These are phyloP conservation scores for Harpagoxenus sublaevis DNA, from an alignment of 2,888 invertebrate species.

Conservation along the genomic window DNA sequence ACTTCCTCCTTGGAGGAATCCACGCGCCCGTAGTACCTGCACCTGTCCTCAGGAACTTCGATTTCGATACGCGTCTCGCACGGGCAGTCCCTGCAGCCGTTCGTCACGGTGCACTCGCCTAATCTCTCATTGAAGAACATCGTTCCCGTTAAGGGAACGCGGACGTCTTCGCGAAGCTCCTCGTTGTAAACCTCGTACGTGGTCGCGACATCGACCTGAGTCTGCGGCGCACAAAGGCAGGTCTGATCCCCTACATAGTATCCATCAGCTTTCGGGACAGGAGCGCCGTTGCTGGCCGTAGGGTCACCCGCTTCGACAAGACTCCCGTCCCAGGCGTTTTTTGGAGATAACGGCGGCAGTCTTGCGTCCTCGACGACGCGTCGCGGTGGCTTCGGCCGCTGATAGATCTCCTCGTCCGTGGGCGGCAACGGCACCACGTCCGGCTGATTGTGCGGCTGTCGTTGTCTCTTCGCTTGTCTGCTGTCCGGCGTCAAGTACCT, in stretches of 20 bases:
- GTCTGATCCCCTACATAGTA: constrained; percentile 77
- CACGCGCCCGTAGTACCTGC: constrained; percentile 12
- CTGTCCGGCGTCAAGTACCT: constrained; percentile 89
- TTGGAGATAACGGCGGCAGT: constrained; percentile 83
- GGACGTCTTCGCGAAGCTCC: background rate
- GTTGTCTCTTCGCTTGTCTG: constrained; percentile 91
- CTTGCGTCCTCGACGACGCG: constrained; percentile 81
- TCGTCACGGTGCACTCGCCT: background rate
- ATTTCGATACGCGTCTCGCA: constrained; percentile 46
- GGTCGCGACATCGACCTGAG: background rate
- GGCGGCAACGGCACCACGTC: constrained; percentile 91
- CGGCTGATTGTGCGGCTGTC: constrained; percentile 88
- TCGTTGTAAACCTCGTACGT: constrained; percentile 2
- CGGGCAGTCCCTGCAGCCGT: constrained; percentile 37
- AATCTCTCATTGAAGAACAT: constrained; percentile 6
- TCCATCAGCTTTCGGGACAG: constrained; percentile 80
- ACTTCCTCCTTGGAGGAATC: background rate
- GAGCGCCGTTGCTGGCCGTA: constrained; percentile 84
- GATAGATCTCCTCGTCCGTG: constrained; percentile 89
- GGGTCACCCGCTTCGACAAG: constrained; percentile 83
- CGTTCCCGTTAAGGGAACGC: background rate
- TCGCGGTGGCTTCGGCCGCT: constrained; percentile 88
- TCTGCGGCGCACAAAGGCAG: constrained; percentile 26
- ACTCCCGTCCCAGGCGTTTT: constrained; percentile 91
- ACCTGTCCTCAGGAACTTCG: constrained; percentile 17